A percentile compares a stretch with the other conserved stretches of the same genome.
These are phyloP conservation scores for Echinarachnius parma DNA, from an alignment of 53 echinoderm and acorn worm species.

Conservation along the genomic window DNA sequence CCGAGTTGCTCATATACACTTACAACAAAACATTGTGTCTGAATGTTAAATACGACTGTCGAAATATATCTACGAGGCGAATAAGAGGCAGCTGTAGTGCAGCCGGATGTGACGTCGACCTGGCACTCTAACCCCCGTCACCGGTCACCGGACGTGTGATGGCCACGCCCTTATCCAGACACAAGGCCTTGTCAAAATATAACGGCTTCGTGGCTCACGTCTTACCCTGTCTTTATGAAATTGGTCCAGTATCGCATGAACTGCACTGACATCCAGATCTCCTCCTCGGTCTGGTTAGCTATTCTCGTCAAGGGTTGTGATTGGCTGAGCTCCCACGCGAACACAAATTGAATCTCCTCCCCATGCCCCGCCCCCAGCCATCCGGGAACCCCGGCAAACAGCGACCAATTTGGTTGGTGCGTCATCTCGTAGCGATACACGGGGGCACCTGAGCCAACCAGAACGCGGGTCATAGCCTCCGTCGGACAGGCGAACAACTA, in stretches of 20 bases:
- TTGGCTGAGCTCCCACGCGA: constrained; percentile 56
- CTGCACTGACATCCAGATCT: constrained; percentile 51
- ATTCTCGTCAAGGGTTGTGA: not conserved
- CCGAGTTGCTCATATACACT: too few relatives aligned
- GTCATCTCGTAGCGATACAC: constrained; percentile 72
- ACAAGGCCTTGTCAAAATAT: not conserved
- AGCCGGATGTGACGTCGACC: too few relatives aligned
- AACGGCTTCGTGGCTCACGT: too few relatives aligned
- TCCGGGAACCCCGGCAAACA: constrained; percentile 34
- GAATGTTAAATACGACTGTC: too few relatives aligned
- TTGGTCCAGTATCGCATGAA: constrained; percentile 72
- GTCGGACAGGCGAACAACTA: constrained; percentile 61
- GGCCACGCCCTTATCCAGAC: not conserved
- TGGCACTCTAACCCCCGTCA: too few relatives aligned
- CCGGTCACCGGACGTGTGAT: not conserved
- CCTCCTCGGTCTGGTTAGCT: constrained; percentile 42
- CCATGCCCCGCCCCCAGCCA: constrained; percentile 74
- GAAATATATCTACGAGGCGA: too few relatives aligned
- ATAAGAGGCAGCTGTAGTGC: too few relatives aligned
- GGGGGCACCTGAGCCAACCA: constrained; percentile 23
- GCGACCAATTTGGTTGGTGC: constrained; percentile 49
- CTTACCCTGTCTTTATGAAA: constrained; percentile 57
- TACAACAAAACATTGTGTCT: too few relatives aligned
- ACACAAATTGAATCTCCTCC: constrained; percentile 65
- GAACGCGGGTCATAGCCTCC: constrained; percentile 38